Percentiles rank a stretch among this genome's conserved stretches.
Conservation (phyloP, 1,140 invertebrate species). For the Lanistes nyassanus region DNA sequence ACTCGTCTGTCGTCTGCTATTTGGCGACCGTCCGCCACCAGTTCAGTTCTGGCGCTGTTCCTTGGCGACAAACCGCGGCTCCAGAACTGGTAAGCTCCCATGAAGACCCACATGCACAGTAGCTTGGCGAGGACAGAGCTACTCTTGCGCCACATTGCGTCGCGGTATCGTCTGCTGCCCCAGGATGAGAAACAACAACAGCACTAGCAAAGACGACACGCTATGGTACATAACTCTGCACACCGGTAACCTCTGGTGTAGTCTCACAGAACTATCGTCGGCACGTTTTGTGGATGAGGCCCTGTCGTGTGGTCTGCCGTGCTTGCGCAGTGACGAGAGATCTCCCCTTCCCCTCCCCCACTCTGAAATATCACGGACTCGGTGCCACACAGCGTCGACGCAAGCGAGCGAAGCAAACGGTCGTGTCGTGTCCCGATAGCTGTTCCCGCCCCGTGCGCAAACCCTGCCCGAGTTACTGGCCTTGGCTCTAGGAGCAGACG, state of each 20-base stretch:
- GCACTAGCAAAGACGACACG: neutral
- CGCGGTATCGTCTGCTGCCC: neutral
- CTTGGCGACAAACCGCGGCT: neutral
- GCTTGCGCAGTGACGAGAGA: neutral
- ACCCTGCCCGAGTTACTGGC: no score
- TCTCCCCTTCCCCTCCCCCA: no score
- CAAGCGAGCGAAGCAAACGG: no score
- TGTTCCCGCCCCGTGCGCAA: no score
- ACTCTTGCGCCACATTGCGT: neutral
- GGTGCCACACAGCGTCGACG: no score
- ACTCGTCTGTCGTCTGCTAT: neutral
- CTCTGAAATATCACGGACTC: no score
- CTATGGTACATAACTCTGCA: neutral
- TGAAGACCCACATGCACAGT: neutral
- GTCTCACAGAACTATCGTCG: neutral
- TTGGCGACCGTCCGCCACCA: neutral
- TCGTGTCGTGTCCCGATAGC: no score
- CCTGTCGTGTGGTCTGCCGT: neutral
- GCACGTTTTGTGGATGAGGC: neutral
- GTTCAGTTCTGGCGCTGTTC: neutral
- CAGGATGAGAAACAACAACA: neutral
- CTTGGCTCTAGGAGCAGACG: no score
- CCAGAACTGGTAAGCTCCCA: slow-evolving; percentile 10
- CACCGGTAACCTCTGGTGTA: neutral
- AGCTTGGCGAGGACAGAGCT: neutral